A percentile compares a stretch with the other conserved stretches of the same genome.
Conservation (phyloP, 2,888 invertebrate genomes). For the Phania funesta region DNA sequence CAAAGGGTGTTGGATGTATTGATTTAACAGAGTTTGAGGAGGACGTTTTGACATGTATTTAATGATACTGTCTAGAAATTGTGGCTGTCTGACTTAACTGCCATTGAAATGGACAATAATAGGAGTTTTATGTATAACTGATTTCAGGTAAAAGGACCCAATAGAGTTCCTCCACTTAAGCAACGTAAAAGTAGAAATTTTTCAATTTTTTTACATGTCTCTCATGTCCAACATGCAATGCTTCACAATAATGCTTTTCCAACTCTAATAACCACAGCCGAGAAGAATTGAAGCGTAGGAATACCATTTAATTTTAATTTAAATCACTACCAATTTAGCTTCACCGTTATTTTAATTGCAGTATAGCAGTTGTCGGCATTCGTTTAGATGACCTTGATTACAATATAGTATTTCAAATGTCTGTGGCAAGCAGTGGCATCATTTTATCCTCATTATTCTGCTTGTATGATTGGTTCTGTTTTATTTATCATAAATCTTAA, state of each 20-base stretch:
- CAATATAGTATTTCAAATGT: slow-evolving; percentile 13
- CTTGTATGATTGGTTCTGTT: slow-evolving; percentile 12
- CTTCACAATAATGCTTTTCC: slow-evolving; percentile 21
- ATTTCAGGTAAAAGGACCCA: too few species aligned
- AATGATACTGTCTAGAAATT: too few species aligned
- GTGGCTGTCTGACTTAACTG: too few species aligned
- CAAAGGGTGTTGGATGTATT: too few species aligned
- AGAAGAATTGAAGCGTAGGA: slow-evolving; percentile 27
- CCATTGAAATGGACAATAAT: too few species aligned
- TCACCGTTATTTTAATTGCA: slow-evolving; percentile 49
- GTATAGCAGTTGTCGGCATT: slow-evolving; percentile 53
- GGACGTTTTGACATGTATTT: too few species aligned
- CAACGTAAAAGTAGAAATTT: too few species aligned
- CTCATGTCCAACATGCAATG: neutral
- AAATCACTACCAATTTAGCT: slow-evolving; percentile 51
- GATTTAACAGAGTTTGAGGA: too few species aligned
- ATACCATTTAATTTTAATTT: slow-evolving; percentile 55
- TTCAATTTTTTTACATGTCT: too few species aligned
- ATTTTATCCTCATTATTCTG: neutral
- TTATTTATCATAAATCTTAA: slow-evolving; percentile 65
- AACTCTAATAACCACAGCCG: neutral
- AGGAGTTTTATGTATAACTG: too few species aligned
- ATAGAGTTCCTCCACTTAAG: too few species aligned
- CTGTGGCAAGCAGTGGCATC: neutral
- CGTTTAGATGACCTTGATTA: slow-evolving; percentile 55